phyloP scores from a whole-genome alignment of 2,888 invertebrate species.

The Drosophila hamatofila region DNA sequence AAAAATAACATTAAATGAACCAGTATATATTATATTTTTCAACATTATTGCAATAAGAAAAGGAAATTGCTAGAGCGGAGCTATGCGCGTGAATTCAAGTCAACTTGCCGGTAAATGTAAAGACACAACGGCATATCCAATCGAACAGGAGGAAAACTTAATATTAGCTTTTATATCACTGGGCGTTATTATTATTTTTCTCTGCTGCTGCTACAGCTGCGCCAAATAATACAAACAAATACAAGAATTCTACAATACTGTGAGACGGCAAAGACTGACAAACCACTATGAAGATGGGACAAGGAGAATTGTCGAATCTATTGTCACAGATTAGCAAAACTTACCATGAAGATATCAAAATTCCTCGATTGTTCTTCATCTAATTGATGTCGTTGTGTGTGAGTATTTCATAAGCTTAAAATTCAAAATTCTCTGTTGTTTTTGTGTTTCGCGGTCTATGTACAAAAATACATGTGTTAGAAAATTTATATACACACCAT shows the following conservation, averaged over 20 bases:
- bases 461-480: conserved; percentile 42
- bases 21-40: not conserved
- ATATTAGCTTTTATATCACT: conserved; percentile 19
- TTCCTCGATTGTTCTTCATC: conserved; percentile 5
- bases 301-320: not conserved
- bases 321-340: conserved; percentile 18
- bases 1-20: not conserved
- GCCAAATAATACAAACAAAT: conserved; percentile 5
- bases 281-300: not conserved
- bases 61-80: not conserved
- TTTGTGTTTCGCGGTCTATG: conserved; percentile 37
- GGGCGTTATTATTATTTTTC: conserved; percentile 19
- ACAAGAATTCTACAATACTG: not conserved
- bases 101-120: not conserved
- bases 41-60: not conserved
- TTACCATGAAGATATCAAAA: conserved; percentile 42
- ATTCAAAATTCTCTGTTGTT: conserved; percentile 23
- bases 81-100: not conserved
- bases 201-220: conserved; percentile 45
- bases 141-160: conserved; percentile 19
- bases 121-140: conserved; percentile 16
- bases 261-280: not conserved
- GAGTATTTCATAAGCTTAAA: conserved; percentile 9
- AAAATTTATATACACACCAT: conserved; percentile 34
- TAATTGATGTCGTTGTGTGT: conserved; percentile 24